A percentile compares a stretch with the other conserved stretches of the same genome.
Conservation (phyloP, 2,888 invertebrate species). For the Proisotoma minuta region DNA sequence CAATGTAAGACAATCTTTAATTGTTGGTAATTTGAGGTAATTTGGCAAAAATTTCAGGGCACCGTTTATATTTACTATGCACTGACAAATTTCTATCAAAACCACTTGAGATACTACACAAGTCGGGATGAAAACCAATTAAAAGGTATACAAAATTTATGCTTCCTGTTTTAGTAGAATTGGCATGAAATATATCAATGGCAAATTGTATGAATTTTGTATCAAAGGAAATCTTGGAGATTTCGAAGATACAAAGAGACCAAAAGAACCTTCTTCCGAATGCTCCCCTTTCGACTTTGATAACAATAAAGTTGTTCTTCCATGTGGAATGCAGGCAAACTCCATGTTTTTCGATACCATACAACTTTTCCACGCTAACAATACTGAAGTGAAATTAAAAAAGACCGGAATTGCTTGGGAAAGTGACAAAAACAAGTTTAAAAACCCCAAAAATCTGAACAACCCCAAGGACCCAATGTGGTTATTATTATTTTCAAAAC, state of each 20-base stretch:
- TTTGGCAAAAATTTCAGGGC: constrained; percentile 10
- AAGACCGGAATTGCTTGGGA: constrained; percentile 32
- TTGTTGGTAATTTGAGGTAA: not conserved
- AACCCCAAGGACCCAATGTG: constrained; percentile 18
- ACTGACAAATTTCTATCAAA: constrained; percentile 26
- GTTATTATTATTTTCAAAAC: constrained; percentile 20
- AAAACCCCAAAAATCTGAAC: constrained; percentile 7
- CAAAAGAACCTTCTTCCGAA: not conserved
- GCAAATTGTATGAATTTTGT: too few relatives aligned
- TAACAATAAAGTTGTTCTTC: constrained; percentile 6
- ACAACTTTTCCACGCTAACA: not conserved
- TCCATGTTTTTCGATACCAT: constrained; percentile 30
- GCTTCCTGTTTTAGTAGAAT: too few relatives aligned
- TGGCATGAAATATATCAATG: too few relatives aligned
- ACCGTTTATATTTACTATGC: constrained; percentile 24
- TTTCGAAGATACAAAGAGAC: not conserved
- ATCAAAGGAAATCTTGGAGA: too few relatives aligned
- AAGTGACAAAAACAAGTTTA: constrained; percentile 22
- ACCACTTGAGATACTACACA: constrained; percentile 19
- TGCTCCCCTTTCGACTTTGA: not conserved
- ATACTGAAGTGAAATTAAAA: constrained; percentile 15
- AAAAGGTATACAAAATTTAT: too few relatives aligned
- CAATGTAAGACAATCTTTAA: constrained; percentile 9
- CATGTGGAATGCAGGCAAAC: constrained; percentile 28
- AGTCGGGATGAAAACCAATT: constrained; percentile 27